Percentiles rank a stretch among this genome's conserved stretches.
These are phyloP conservation scores for Polyergus mexicanus DNA, from an alignment of 1,140 invertebrate species.

Conservation along the genomic window DNA sequence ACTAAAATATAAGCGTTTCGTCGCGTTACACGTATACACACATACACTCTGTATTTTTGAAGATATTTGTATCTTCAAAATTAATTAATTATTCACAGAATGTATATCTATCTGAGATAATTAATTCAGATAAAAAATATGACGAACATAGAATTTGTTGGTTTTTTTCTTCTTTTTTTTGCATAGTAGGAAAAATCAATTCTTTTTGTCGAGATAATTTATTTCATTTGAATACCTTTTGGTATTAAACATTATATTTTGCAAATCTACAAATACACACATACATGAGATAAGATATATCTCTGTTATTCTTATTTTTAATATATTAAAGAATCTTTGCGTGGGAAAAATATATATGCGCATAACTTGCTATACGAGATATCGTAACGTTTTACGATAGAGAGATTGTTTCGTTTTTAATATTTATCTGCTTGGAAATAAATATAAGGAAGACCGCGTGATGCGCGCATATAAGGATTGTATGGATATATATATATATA, in stretches of 20 bases:
- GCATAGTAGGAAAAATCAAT: background rate
- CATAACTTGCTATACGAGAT: background rate
- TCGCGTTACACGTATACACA: too few relatives aligned
- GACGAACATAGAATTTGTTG: background rate
- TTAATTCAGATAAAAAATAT: background rate
- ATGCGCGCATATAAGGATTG: background rate
- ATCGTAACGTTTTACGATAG: background rate
- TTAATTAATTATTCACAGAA: background rate
- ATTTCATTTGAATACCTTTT: background rate
- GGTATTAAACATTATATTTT: background rate
- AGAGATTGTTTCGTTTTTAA: background rate
- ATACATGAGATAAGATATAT: background rate
- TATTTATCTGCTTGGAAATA: background rate
- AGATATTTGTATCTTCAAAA: background rate
- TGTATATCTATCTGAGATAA: background rate
- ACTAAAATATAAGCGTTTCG: background rate
- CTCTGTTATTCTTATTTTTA: background rate
- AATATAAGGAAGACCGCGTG: slow-evolving; percentile 10
- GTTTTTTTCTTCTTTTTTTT: too few relatives aligned
- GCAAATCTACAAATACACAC: background rate
- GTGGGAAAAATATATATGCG: background rate
- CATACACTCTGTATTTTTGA: background rate
- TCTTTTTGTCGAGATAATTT: background rate
- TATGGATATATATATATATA: background rate
- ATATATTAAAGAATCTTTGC: background rate